Conservation (phyloP, 2,113 vertebrate genomes). For the Colaptes auratus region DNA sequence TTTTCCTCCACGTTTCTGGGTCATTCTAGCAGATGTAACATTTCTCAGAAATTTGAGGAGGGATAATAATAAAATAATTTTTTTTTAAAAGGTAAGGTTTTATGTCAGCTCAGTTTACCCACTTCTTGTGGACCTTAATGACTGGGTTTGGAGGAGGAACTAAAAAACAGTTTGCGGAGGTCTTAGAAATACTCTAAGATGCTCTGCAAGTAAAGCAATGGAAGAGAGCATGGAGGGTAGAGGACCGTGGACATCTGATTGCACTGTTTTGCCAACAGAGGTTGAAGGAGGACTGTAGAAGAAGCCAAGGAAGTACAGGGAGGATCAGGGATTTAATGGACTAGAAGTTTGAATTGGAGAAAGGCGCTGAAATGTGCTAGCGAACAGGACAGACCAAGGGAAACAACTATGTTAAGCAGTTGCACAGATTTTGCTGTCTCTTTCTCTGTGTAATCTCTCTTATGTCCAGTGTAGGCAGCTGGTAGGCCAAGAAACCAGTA, state of each 20-base stretch:
- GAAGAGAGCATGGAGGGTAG: neutral
- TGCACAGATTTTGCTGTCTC: neutral
- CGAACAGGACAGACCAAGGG: neutral
- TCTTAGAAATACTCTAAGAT: neutral
- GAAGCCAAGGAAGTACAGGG: neutral
- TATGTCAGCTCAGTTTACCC: neutral
- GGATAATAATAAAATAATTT: neutral
- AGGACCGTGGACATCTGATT: neutral
- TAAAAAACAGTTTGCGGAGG: neutral
- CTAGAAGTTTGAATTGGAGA: neutral
- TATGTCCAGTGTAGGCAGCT: neutral
- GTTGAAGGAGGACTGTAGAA: neutral
- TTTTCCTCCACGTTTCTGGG: neutral
- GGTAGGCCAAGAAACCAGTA: neutral
- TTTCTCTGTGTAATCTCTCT: no score
- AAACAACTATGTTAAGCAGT: neutral
- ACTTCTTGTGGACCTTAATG: neutral
- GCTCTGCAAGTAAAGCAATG: neutral
- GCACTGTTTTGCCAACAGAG: neutral
- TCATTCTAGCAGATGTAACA: neutral
- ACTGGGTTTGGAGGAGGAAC: neutral
- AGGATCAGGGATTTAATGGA: neutral
- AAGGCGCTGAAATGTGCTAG: neutral
- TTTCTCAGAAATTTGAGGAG: neutral
- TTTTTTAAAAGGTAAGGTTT: neutral